phyloP scores from a whole-genome alignment of 2,888 invertebrate species.

The Myopa testacea region DNA sequence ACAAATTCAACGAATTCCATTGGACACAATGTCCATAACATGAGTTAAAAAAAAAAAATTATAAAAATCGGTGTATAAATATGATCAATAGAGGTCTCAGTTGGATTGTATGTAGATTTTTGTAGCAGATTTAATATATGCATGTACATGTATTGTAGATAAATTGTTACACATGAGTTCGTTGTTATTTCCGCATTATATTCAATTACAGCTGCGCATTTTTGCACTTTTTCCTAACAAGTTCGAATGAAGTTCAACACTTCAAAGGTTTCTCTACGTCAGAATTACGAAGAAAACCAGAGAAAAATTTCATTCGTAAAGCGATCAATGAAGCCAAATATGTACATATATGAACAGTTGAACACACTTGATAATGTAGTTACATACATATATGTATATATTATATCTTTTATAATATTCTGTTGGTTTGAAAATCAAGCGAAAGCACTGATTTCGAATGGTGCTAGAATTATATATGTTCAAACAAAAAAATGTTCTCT shows the following conservation, averaged over 20 bases:
- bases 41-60: no score
- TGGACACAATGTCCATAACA: no score
- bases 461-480: conserved; percentile 50
- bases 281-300: conserved; percentile 18
- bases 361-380: background rate
- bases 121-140: no score
- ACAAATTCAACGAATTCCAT: no score
- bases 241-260: conserved; percentile 41
- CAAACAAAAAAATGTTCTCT: conserved; percentile 24
- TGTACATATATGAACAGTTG: background rate
- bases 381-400: no score
- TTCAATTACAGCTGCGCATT: conserved; percentile 26
- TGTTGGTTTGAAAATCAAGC: conserved; percentile 43
- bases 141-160: no score
- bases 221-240: conserved; percentile 23
- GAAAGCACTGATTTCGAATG: conserved; percentile 56
- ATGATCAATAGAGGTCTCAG: no score
- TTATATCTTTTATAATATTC: background rate
- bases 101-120: no score
- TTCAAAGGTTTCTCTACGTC: conserved; percentile 46
- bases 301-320: background rate
- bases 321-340: background rate
- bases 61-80: no score
- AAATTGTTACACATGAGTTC: no score
- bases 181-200: conserved; percentile 8